Evolutionary conservation across 2,888 invertebrate species (phyloP), one percentile per base, ranked within the genome.

Genomic region (Monoplex corrugatus): DNA sequence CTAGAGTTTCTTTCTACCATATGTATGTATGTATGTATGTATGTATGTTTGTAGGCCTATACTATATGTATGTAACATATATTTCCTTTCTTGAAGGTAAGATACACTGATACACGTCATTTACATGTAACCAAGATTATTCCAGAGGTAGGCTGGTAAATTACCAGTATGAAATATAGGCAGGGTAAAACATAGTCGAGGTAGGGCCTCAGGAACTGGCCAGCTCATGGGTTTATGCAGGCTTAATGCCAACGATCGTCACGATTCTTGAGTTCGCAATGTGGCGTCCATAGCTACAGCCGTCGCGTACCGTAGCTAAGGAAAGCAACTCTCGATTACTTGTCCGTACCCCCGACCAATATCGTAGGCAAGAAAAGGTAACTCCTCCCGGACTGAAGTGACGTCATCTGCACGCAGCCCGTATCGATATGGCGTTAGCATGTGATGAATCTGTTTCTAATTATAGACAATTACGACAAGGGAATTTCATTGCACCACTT

Each of bases 401-500:
- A n/a, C n/a, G n/a, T n/a, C n/a, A n/a, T n/a, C n/a, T n/a, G n/a
- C n/a, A n/a, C n/a, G n/a, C n/a, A n/a, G n/a, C n/a, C n/a, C n/a
- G n/a, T n/a, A n/a, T n/a, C n/a, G n/a, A n/a, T n/a, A n/a, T n/a
- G n/a, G n/a, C n/a, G n/a, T 16, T 1, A 57, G 28, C 16, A 57
- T 1, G 57, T 16, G 57, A 10, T 28, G 57, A 28, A 16, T 57
- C 10, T 40, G 40, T 40, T 75, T 80, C 78, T 80, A 80, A 80
- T 80, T 80, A 80, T 80, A 80, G 78, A n/a, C 43, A 80, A 43
- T 10, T 0, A 5, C 19, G 78, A 43, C 78, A 80, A 5, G 78
- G n/a, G 28, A 23, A 80, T 23, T 3, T 6, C 40, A 80, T 80
- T 80, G 43, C 78, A 80, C 78, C 78, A 80, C 78, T 80, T 80